Evolutionary conservation across 2,888 invertebrate species (phyloP).

Genomic region (Platypus cylindrus): DNA sequence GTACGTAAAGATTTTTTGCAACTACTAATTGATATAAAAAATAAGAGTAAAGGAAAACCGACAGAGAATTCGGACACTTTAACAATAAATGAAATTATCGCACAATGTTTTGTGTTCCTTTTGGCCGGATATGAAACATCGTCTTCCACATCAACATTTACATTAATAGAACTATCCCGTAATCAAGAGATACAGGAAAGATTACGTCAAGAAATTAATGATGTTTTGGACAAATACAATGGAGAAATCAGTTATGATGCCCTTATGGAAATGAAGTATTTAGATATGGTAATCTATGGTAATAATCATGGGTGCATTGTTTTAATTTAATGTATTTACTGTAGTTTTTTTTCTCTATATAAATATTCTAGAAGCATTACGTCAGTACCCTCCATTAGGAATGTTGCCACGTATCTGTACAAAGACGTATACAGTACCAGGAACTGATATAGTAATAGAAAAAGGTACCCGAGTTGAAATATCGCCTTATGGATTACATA

Average conservation of each 20-base stretch:
- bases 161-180: constrained; percentile 37
- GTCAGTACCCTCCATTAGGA: constrained; percentile 19
- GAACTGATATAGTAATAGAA: constrained; percentile 16
- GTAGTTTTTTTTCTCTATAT: neutral
- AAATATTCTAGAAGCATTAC: constrained; percentile 19
- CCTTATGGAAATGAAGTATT: constrained; percentile 19
- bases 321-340: neutral
- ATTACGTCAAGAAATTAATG: constrained; percentile 5
- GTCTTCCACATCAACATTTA: constrained; percentile 33
- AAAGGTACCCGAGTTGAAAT: constrained; percentile 17
- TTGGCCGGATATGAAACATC: constrained; percentile 10
- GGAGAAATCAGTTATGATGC: constrained; percentile 15
- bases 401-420: constrained; percentile 18
- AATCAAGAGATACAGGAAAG: constrained; percentile 27
- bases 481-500: constrained; percentile 19
- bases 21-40: constrained; percentile 31
- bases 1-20: constrained; percentile 38
- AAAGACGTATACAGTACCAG: constrained; percentile 19
- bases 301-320: neutral
- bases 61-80: neutral
- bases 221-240: constrained; percentile 10
- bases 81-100: constrained; percentile 3
- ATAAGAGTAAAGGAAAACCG: constrained; percentile 11
- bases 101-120: constrained; percentile 4
- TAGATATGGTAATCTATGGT: constrained; percentile 29